Conservation (phyloP, 2,888 invertebrate species). For the Ormyrus labotus region DNA sequence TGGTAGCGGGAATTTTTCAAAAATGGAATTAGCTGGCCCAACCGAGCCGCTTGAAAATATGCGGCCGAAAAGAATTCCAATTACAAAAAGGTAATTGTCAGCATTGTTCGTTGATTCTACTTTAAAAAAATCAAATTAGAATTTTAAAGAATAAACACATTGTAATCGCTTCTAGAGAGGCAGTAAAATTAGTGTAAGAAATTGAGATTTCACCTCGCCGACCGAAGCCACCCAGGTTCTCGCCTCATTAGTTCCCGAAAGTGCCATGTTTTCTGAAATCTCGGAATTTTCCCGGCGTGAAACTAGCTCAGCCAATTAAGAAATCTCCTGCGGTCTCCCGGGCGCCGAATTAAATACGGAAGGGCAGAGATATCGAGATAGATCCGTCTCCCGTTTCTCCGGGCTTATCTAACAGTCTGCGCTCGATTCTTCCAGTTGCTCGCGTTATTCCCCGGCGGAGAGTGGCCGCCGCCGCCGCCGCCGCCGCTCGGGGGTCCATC, state of each 20-base stretch:
- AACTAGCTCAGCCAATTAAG: slow-evolving; percentile 48
- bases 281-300: background rate
- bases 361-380: slow-evolving; percentile 22
- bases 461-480: background rate
- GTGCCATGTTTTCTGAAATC: no score
- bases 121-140: no score
- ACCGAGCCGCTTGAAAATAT: background rate
- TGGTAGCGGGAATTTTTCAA: background rate
- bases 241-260: no score
- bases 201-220: no score
- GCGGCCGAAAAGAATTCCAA: background rate
- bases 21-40: no score
- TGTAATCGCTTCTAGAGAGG: no score
- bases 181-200: no score
- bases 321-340: slow-evolving; percentile 21
- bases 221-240: no score
- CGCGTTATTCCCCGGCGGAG: slow-evolving; percentile 22
- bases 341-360: slow-evolving; percentile 23
- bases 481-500: background rate
- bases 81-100: no score
- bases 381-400: slow-evolving; percentile 1
- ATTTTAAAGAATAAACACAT: no score
- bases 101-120: no score
- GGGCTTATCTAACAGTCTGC: slow-evolving; percentile 19
- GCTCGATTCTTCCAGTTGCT: slow-evolving; percentile 48